phyloP scores from a whole-genome alignment of 2,888 invertebrate genomes.

The Pseudococcus longispinus region DNA sequence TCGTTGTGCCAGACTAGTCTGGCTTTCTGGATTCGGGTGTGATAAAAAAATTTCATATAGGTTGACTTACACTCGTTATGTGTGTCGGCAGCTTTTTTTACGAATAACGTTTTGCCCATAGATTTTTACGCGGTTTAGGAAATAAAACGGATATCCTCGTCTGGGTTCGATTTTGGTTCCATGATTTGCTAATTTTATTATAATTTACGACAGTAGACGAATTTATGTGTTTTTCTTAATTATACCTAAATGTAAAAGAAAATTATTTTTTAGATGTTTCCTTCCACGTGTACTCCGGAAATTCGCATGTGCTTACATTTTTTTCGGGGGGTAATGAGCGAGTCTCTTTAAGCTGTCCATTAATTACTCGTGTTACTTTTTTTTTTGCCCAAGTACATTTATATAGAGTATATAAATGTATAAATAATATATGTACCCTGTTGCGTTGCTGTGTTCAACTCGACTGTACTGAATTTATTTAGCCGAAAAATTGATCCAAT shows the following conservation, averaged over 20 bases:
- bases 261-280: conserved; percentile 3
- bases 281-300: conserved; percentile 17
- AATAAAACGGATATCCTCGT: conserved; percentile 38
- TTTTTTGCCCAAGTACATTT: not conserved
- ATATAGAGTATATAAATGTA: not conserved
- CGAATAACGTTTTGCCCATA: not conserved
- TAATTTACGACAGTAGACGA: not conserved
- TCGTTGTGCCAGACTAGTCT: not conserved
- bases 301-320: not conserved
- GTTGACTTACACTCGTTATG: not conserved
- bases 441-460: not conserved
- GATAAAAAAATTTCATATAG: not conserved
- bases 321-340: not conserved
- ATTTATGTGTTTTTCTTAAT: conserved; percentile 28
- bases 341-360: not conserved
- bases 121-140: not conserved
- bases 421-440: not conserved
- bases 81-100: conserved; percentile 6
- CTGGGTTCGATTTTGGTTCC: conserved; percentile 22
- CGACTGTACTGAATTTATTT: not conserved
- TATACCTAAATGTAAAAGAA: conserved; percentile 3
- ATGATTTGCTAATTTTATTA: conserved; percentile 13
- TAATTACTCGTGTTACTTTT: not conserved
- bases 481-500: not conserved
- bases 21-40: not conserved